Base-by-base conservation (phyloP, 2,797 vertebrate species). In the Nothura maculosa region DNA sequence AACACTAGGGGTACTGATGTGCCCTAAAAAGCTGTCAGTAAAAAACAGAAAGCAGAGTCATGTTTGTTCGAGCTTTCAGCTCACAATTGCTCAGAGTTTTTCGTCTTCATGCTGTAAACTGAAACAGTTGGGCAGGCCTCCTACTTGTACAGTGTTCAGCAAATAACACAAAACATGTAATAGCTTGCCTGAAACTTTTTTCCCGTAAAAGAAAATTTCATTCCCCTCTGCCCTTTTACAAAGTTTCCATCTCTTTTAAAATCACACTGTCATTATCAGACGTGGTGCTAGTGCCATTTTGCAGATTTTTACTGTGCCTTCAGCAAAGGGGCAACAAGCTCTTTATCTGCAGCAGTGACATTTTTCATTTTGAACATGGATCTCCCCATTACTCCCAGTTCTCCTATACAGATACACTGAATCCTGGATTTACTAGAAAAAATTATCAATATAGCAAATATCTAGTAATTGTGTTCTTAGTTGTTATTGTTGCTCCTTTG, bases 1-100 rank as follows among this genome's bases (percentile, higher is more conserved):
- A 94, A 79, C 67, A 76, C 43, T 47, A 63, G 70, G 69, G 30
- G 20, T 92, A 45, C 43, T 76, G 55, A 87, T 85, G 63, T 34
- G 40, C 62, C 69, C 69, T 92, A 85, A 78, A 83, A 83, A 90
- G 55, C 60, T 89, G 13, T 69, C 60, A 5, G 12, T 95, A 91
- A 93, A 92, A 43, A 95, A 54, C 32, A 48, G 66, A 75, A 94
- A 82, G 87, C 66, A 93, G 89, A 94, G 80, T 91, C 40, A 5
- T 69, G 61, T 90, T 94, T 95, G 87, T 92, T 95, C 66, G 76
- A 32, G 55, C 36, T 86, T n/a, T 84, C 17, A 34, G 77, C 52
- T 92, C 63, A 38, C 38, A 76, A 48, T 82, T 85, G 47, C 38
- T 73, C 30, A 84, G 52, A 36, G 25, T 87, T 90, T 93, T 94